Conservation (phyloP, 2,797 vertebrate genomes). For the Remorina albescens region DNA sequence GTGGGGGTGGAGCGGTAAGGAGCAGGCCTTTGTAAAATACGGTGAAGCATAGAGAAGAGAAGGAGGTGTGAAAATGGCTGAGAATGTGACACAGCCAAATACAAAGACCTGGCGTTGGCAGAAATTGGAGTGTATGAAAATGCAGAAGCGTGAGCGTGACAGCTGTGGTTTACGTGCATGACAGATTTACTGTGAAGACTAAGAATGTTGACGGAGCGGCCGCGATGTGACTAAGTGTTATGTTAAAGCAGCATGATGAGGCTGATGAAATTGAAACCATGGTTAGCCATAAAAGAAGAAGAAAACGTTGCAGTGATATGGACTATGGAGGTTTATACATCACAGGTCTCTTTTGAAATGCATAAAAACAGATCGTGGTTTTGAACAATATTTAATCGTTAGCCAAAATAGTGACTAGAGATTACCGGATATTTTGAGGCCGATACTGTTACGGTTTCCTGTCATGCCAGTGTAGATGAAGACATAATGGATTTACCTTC, state of each 20-base stretch:
- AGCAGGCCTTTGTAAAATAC: constrained; percentile 58
- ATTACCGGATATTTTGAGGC: too few species aligned
- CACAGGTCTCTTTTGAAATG: constrained; percentile 11
- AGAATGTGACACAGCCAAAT: constrained; percentile 40
- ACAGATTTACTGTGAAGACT: constrained; percentile 58
- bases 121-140: constrained; percentile 45
- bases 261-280: constrained; percentile 33
- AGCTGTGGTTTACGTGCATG: constrained; percentile 58
- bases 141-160: constrained; percentile 38
- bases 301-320: constrained; percentile 27
- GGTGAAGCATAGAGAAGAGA: constrained; percentile 46
- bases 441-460: too few species aligned
- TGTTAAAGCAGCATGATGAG: constrained; percentile 45
- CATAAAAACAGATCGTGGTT: neutral
- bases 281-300: constrained; percentile 36
- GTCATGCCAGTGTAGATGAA: neutral
- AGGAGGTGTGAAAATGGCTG: constrained; percentile 56
- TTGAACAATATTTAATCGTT: neutral
- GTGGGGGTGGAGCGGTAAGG: constrained; percentile 21
- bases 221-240: constrained; percentile 41
- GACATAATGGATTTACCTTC: constrained; percentile 85
- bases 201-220: constrained; percentile 19
- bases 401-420: neutral
- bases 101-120: constrained; percentile 38
- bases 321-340: constrained; percentile 5